These are phyloP conservation scores for Pilophorus perplexus DNA, from an alignment of 2,888 invertebrate genomes.

Conservation along the genomic window DNA sequence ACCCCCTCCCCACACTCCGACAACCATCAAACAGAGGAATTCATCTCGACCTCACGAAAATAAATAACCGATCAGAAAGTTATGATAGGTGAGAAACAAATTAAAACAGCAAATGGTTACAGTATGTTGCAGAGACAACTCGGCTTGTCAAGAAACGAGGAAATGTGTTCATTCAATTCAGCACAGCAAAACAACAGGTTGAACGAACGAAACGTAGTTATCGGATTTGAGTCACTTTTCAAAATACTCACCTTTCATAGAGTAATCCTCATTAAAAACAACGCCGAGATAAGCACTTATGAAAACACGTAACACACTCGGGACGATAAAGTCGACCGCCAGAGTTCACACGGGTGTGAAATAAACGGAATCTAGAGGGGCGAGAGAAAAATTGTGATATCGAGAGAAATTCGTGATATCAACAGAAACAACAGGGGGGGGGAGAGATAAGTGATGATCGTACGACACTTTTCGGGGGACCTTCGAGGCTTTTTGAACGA, in stretches of 20 bases:
- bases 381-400: no score
- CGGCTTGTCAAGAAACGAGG: not conserved
- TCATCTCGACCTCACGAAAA: no score
- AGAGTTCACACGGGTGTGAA: slow-evolving; percentile 9
- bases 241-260: slow-evolving; percentile 3
- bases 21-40: no score
- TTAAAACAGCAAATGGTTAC: no score
- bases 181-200: not conserved
- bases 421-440: slow-evolving; percentile 3
- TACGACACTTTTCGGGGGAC: not conserved
- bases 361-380: not conserved
- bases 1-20: not conserved
- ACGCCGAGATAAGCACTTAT: not conserved
- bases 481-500: not conserved
- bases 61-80: no score
- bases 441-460: not conserved
- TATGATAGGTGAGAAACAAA: no score
- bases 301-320: slow-evolving; percentile 4
- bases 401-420: no score
- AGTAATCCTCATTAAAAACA: slow-evolving; percentile 23
- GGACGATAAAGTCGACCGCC: not conserved
- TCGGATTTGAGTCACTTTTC: not conserved
- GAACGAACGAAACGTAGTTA: slow-evolving; percentile 17
- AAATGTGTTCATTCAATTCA: not conserved
- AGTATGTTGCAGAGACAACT: no score